These are phyloP conservation scores for Amphimedon queenslandica DNA, from an alignment of 37 sponge, comb jelly and placozoan genomes.

Conservation along the genomic window DNA sequence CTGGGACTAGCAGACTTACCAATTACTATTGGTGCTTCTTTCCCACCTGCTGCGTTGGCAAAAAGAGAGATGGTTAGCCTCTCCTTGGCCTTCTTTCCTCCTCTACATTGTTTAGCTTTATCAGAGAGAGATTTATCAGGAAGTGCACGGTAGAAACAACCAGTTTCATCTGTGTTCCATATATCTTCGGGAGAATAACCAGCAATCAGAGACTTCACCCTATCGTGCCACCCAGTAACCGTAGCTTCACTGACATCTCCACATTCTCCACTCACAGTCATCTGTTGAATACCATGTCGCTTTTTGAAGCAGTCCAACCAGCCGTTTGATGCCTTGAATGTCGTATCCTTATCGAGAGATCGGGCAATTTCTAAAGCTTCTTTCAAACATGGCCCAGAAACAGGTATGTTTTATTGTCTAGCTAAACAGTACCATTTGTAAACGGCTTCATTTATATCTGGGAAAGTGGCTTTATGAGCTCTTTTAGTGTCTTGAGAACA, in stretches of 20 bases:
- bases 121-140: constrained; percentile 28
- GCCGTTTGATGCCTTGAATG: constrained; percentile 46
- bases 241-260: constrained; percentile 17
- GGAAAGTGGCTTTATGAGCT: neutral
- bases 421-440: constrained; percentile 1
- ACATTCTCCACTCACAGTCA: constrained; percentile 23
- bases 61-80: constrained; percentile 11
- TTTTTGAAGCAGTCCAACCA: constrained; percentile 51
- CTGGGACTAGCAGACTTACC: constrained; percentile 27
- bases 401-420: constrained; percentile 2
- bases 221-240: constrained; percentile 26
- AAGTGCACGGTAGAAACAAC: constrained; percentile 34
- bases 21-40: constrained; percentile 36
- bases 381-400: constrained; percentile 17
- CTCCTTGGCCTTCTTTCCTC: constrained; percentile 33
- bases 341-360: neutral
- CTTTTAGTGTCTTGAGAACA: neutral
- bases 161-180: constrained; percentile 36
- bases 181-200: constrained; percentile 32
- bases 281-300: constrained; percentile 26
- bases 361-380: constrained; percentile 11
- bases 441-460: constrained; percentile 7
- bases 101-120: neutral
- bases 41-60: constrained; percentile 36
- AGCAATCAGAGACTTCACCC: neutral